Conservation (phyloP, 2,113 vertebrate genomes). For the Patagioenas fasciata region DNA sequence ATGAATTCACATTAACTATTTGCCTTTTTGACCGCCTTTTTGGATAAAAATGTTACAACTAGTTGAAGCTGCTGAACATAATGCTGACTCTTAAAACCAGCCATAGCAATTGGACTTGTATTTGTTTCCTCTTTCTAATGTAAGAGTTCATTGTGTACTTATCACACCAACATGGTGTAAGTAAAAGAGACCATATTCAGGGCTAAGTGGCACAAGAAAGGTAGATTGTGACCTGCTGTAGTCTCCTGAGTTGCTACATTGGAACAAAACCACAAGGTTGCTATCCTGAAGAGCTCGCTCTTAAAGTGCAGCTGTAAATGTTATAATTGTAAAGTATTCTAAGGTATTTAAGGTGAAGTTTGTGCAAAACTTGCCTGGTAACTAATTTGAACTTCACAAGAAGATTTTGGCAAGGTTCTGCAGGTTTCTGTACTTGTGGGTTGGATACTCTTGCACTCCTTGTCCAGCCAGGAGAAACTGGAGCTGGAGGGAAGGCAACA, state of each 20-base stretch:
- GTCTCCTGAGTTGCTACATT: neutral
- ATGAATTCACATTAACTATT: neutral
- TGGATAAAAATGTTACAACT: neutral
- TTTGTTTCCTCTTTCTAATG: neutral
- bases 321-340: neutral
- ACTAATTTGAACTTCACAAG: constrained; percentile 14
- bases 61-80: neutral
- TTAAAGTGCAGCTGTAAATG: constrained; percentile 5
- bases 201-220: neutral
- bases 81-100: neutral
- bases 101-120: neutral
- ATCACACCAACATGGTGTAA: neutral
- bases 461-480: neutral
- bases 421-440: neutral
- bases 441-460: neutral
- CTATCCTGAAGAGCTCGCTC: neutral
- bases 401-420: constrained; percentile 1
- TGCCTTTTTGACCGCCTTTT: neutral
- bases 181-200: neutral
- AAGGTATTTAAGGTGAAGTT: constrained; percentile 38
- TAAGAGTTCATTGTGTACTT: neutral
- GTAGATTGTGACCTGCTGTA: neutral
- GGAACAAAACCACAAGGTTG: neutral
- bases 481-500: neutral
- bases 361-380: neutral